These are phyloP conservation scores for Nasonovia ribisnigri DNA, from an alignment of 2,888 invertebrate genomes.

Conservation along the genomic window DNA sequence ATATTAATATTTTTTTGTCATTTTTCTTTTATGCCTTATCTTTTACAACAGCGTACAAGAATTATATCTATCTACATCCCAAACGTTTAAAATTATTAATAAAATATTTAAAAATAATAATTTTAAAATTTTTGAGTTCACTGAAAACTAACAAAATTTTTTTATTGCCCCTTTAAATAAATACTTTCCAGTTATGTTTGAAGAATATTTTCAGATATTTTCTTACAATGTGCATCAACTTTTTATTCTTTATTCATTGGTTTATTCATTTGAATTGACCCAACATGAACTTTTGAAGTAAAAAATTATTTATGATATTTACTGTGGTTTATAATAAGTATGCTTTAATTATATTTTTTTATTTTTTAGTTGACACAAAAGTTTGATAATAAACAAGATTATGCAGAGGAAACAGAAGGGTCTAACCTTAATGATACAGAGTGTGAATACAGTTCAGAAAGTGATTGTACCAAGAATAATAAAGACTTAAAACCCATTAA, in stretches of 20 bases:
- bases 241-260: not conserved
- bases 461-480: not conserved
- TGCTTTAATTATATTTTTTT: not conserved
- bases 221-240: not conserved
- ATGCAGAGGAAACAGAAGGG: slow-evolving; percentile 27
- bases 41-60: too few species aligned
- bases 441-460: slow-evolving; percentile 35
- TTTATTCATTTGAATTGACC: not conserved
- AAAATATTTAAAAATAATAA: not conserved
- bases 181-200: not conserved
- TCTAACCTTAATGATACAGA: slow-evolving; percentile 48
- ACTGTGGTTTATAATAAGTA: not conserved
- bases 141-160: too few species aligned
- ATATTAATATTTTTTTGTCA: too few species aligned
- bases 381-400: slow-evolving; percentile 38
- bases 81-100: too few species aligned
- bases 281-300: not conserved
- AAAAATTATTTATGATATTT: not conserved
- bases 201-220: not conserved
- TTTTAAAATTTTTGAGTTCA: too few species aligned
- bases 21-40: too few species aligned
- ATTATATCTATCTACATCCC: too few species aligned
- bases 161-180: too few species aligned
- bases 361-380: slow-evolving; percentile 24
- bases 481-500: not conserved